Evolutionary conservation across 1,140 invertebrate species (phyloP), one percentile per base, ranked within the genome.

Genomic region (Leucophenga varia): DNA sequence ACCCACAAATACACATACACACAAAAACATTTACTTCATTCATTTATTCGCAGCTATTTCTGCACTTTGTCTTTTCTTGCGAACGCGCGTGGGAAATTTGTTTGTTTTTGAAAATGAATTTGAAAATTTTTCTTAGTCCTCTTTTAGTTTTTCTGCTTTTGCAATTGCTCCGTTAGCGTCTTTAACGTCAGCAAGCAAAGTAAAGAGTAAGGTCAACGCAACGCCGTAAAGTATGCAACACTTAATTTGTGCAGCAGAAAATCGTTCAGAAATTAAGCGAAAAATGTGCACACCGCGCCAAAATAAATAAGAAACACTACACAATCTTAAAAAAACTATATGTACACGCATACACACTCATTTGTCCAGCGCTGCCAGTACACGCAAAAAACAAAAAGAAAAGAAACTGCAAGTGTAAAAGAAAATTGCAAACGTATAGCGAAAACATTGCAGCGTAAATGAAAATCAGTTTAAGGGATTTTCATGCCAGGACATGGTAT

Each of bases 41-140:
- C 22, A 25, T 25, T 25, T 25, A 25, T 10, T 25, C 22, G 5
- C 10, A 5, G 22, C 22, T 25, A 25, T 25, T 25, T 25, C 10
- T 35, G 6, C 13, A 35, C 32, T 35, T 35, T n/a, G 12, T 13
- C 13, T 13, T 35, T 35, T 16, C 7, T 16, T 14, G 3, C 16
- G 14, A 13, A 4, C 40, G 12, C 50, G 53, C 45, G 12, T 13
- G 41, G 54, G 45, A 51, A 60, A 65, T 65, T n/a, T n/a, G 64
- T 69, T 69, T 69, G 64, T 61, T 69, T 69, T 69, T 49, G 64
- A n/a, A 69, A 69, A 69, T 69, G 64, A 69, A 69, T 69, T 69
- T 64, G 64, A 53, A 50, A 68, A 61, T 64, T 69, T 59, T 64
- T 55, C 52, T 49, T n/a, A n/a, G n/a, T n/a, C n/a, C n/a, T n/a